phyloP scores from a whole-genome alignment of 2,797 vertebrate genomes.

The Chelidonichthys spinosus region DNA sequence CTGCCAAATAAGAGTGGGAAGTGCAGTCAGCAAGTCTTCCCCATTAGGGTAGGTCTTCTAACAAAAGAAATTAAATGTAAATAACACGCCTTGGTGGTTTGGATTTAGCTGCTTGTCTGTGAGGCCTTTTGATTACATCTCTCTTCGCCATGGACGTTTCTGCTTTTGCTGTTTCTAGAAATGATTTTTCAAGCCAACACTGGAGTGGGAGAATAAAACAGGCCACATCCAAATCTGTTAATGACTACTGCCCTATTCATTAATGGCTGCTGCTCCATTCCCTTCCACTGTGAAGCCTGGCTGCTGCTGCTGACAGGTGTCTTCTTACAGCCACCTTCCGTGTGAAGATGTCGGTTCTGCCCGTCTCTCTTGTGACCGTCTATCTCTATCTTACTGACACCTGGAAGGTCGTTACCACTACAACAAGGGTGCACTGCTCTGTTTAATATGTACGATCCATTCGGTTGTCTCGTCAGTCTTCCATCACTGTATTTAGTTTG shows the following conservation, averaged over 20 bases:
- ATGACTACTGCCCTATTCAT: conserved; percentile 8
- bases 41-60: not conserved
- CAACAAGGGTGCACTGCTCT: conserved; percentile 26
- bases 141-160: conserved; percentile 26
- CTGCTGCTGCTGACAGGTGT: conserved; percentile 59
- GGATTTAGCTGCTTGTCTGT: conserved; percentile 17
- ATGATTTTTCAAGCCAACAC: conserved; percentile 11
- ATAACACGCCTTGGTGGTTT: conserved; percentile 30
- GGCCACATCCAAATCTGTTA: conserved; percentile 22
- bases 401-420: conserved; percentile 60
- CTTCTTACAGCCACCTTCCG: conserved; percentile 57
- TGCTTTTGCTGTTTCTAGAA: conserved; percentile 3
- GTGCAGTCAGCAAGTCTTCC: conserved; percentile 34
- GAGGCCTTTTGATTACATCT: conserved; percentile 30
- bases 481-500: conserved; percentile 9
- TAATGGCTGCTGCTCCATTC: no score
- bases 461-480: conserved; percentile 16
- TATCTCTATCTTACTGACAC: conserved; percentile 66
- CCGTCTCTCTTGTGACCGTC: conserved; percentile 58
- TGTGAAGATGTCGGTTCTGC: conserved; percentile 52
- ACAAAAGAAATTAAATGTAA: not conserved
- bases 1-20: conserved; percentile 28
- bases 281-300: conserved; percentile 32
- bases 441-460: conserved; percentile 25
- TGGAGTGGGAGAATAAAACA: conserved; percentile 22